phyloP scores from a whole-genome alignment of 2,888 invertebrate species.

The Busseola fusca region DNA sequence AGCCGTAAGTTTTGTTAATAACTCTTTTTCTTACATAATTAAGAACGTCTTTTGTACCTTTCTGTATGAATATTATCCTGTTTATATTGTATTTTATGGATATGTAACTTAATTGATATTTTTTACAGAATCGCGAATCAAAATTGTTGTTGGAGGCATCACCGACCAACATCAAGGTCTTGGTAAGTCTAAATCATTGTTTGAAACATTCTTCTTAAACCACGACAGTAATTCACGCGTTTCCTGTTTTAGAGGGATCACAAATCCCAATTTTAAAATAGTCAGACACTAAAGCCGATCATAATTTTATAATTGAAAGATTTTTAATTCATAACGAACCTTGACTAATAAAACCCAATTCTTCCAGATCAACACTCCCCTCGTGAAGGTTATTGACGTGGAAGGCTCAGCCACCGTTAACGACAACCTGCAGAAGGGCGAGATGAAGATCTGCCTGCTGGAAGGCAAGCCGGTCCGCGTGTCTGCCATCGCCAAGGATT shows the following conservation, averaged over 20 bases:
- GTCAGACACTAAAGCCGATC: not conserved
- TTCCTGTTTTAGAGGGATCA: not conserved
- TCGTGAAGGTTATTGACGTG: constrained; percentile 87
- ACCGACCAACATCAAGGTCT: constrained; percentile 76
- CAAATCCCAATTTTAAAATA: not conserved
- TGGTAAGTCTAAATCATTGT: constrained; percentile 71
- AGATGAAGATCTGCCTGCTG: constrained; percentile 85
- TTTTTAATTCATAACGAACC: not conserved
- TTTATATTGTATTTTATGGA: not conserved
- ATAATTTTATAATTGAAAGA: not conserved
- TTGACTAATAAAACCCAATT: constrained; percentile 4
- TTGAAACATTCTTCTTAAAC: not conserved
- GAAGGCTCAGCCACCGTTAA: constrained; percentile 83
- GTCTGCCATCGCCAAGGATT: constrained; percentile 87
- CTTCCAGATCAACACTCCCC: constrained; percentile 79
- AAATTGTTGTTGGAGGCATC: constrained; percentile 79
- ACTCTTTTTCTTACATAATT: not conserved
- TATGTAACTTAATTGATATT: constrained; percentile 13
- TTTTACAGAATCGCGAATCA: constrained; percentile 78
- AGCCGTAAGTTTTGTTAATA: constrained; percentile 70
- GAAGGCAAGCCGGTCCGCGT: constrained; percentile 85
- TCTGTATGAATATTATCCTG: not conserved
- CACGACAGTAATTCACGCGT: not conserved
- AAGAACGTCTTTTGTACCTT: not conserved
- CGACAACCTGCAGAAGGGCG: constrained; percentile 86